These are phyloP conservation scores for Lepidurus arcticus DNA, from an alignment of 1,140 invertebrate genomes.

Conservation along the genomic window DNA sequence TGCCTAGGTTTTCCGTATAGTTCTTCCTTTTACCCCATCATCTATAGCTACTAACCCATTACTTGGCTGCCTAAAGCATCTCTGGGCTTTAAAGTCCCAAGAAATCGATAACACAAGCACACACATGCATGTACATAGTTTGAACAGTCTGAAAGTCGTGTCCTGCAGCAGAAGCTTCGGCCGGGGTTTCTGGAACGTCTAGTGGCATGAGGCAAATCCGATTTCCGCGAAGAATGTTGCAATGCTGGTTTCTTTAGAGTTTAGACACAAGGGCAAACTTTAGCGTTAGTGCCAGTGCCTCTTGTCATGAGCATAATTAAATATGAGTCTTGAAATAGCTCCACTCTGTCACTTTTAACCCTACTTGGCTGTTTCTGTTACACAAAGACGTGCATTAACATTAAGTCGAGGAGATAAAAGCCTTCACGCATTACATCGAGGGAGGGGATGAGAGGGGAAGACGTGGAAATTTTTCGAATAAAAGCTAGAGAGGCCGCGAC, in stretches of 20 bases:
- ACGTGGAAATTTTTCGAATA: slow-evolving; percentile 9
- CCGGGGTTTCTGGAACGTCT: background rate
- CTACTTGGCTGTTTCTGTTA: background rate
- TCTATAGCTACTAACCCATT: background rate
- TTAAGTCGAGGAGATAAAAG: slow-evolving; percentile 4
- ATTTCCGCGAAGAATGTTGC: slow-evolving; percentile 10
- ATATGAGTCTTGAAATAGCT: background rate
- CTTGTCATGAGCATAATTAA: slow-evolving; percentile 12
- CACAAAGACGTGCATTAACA: background rate
- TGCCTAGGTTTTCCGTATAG: background rate
- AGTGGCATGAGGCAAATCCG: background rate
- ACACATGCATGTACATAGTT: background rate
- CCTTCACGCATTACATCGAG: background rate
- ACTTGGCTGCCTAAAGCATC: background rate
- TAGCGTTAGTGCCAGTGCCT: background rate
- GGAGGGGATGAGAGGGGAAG: background rate
- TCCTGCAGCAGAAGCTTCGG: background rate
- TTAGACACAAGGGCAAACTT: background rate
- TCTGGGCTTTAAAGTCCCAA: background rate
- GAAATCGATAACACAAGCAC: background rate
- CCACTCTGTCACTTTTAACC: background rate
- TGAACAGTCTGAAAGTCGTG: background rate
- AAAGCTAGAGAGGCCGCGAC: background rate
- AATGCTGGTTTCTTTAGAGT: background rate
- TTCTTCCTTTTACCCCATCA: background rate